Percentiles rank a stretch among this genome's conserved stretches.
These are phyloP conservation scores for Nineta flava DNA, from an alignment of 2,888 invertebrate species.

Conservation along the genomic window DNA sequence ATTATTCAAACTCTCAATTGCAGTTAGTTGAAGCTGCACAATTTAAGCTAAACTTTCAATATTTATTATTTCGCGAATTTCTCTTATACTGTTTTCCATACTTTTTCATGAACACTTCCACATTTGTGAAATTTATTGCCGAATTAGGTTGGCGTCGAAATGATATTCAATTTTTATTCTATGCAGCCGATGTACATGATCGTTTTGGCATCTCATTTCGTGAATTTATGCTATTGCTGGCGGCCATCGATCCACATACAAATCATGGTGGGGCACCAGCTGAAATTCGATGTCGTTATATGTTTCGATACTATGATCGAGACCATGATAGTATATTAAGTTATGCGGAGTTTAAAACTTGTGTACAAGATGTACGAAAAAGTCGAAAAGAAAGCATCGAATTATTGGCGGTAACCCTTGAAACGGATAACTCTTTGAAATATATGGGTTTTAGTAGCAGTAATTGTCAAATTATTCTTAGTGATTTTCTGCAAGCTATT, in stretches of 20 bases:
- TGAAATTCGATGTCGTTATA: slow-evolving; percentile 51
- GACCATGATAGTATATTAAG: slow-evolving; percentile 36
- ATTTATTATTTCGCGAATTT: slow-evolving; percentile 1
- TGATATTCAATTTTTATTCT: slow-evolving; percentile 31
- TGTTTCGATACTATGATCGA: slow-evolving; percentile 45
- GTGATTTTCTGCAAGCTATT: slow-evolving; percentile 42
- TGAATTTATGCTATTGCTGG: slow-evolving; percentile 42
- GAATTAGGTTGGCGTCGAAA: slow-evolving; percentile 37
- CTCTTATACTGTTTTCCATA: slow-evolving; percentile 34
- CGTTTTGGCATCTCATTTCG: slow-evolving; percentile 36
- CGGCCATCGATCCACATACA: slow-evolving; percentile 46
- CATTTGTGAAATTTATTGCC: slow-evolving; percentile 37
- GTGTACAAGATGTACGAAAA: slow-evolving; percentile 37
- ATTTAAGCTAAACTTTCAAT: slow-evolving; percentile 18
- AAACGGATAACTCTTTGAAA: slow-evolving; percentile 24
- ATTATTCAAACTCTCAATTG: not conserved
- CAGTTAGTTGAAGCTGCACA: slow-evolving; percentile 20
- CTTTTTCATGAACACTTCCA: slow-evolving; percentile 35
- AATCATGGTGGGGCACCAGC: slow-evolving; percentile 46
- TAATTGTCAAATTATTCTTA: slow-evolving; percentile 22
- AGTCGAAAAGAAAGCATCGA: slow-evolving; percentile 35
- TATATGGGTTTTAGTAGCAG: slow-evolving; percentile 17
- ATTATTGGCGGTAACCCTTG: slow-evolving; percentile 34
- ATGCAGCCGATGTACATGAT: slow-evolving; percentile 37
- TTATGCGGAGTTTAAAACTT: slow-evolving; percentile 39